Percentiles rank a stretch among this genome's conserved stretches.
phyloP scores from a whole-genome alignment of 1,140 invertebrate species.

The Pogonomyrmex barbatus region DNA sequence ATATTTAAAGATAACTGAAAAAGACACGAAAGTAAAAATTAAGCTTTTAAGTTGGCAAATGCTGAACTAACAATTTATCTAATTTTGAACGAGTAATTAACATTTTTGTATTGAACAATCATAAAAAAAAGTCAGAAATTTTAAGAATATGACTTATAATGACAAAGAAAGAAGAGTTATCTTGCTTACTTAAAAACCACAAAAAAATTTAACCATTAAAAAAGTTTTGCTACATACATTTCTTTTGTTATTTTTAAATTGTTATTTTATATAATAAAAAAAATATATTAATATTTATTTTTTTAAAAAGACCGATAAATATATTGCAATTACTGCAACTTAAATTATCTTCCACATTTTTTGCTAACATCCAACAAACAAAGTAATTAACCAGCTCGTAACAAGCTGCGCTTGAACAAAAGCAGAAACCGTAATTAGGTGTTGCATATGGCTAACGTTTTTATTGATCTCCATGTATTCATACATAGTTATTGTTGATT shows the following conservation, averaged over 20 bases:
- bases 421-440: constrained; percentile 65
- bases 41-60: background rate
- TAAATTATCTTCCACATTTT: constrained; percentile 55
- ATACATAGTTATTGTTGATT: background rate
- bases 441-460: constrained; percentile 3
- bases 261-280: background rate
- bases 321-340: constrained; percentile 63
- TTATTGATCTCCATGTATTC: constrained; percentile 47
- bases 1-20: background rate
- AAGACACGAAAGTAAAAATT: background rate
- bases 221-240: background rate
- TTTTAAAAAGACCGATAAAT: constrained; percentile 19
- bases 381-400: constrained; percentile 69
- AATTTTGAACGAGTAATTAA: constrained; percentile 75
- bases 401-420: constrained; percentile 63
- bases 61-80: background rate
- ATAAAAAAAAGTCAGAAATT: background rate
- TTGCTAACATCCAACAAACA: constrained; percentile 55
- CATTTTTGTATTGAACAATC: constrained; percentile 58
- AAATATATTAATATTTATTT: background rate
- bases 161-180: background rate
- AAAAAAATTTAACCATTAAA: background rate
- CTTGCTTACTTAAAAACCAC: background rate
- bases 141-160: background rate
- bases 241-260: background rate